Evolutionary conservation across 2,797 vertebrate species (phyloP).

Genomic region (Myiotriccus ornatus): DNA sequence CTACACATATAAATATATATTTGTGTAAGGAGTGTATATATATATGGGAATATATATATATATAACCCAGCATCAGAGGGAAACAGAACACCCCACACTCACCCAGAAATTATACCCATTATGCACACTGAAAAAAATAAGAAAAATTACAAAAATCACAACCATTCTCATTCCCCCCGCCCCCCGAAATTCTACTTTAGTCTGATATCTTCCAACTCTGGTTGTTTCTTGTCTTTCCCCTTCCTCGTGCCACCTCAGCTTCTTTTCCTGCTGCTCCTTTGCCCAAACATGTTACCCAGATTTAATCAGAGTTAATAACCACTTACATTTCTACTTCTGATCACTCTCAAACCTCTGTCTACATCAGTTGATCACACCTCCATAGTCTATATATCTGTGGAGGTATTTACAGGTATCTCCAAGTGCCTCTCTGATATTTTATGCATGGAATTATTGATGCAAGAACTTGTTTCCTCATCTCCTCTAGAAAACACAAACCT

Average conservation of each 20-base stretch:
- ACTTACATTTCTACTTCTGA: not conserved
- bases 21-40: no score
- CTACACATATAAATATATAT: fast-evolving
- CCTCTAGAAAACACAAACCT: not conserved
- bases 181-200: not conserved
- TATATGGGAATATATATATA: no score
- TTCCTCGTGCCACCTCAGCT: not conserved
- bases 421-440: not conserved
- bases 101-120: not conserved
- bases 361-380: not conserved
- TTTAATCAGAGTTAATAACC: not conserved
- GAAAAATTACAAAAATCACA: not conserved
- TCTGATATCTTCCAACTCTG: not conserved
- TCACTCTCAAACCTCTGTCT: not conserved
- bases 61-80: no score
- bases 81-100: not conserved
- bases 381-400: not conserved
- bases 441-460: not conserved
- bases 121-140: fast-evolving
- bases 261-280: not conserved
- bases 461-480: not conserved
- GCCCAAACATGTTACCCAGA: not conserved
- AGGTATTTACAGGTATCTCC: not conserved
- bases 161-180: not conserved
- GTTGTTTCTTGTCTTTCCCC: not conserved